A percentile compares a stretch with the other conserved stretches of the same genome.
Evolutionary conservation across 2,888 invertebrate genomes (phyloP).

Genomic region (Mesorhabditis belari): DNA sequence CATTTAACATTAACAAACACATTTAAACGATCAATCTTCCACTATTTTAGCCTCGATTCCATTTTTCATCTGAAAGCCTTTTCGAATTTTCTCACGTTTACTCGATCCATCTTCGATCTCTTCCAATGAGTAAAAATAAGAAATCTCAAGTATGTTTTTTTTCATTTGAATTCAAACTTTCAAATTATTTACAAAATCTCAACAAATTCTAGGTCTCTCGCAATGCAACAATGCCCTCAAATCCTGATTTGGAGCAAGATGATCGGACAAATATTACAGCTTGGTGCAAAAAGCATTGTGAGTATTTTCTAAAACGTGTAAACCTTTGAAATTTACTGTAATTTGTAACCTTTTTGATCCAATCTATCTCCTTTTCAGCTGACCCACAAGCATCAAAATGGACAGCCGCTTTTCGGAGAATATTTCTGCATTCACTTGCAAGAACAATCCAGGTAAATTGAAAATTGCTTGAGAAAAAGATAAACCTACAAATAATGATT

Average conservation of each 20-base stretch:
- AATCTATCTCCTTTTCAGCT: too few relatives aligned
- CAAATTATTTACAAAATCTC: too few relatives aligned
- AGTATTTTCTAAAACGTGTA: constrained; percentile 5
- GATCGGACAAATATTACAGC: constrained; percentile 5
- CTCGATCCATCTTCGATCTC: constrained; percentile 29
- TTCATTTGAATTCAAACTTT: too few relatives aligned
- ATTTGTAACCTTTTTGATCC: too few relatives aligned
- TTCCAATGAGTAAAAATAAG: constrained; percentile 21
- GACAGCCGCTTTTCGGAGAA: constrained; percentile 50
- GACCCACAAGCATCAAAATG: constrained; percentile 47
- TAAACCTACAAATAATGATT: not conserved
- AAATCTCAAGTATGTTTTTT: constrained; percentile 22
- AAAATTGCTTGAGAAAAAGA: too few relatives aligned
- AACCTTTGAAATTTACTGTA: too few relatives aligned
- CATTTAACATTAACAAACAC: too few relatives aligned
- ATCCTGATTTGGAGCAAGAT: constrained; percentile 30
- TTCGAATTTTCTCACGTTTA: constrained; percentile 42
- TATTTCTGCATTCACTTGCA: constrained; percentile 36
- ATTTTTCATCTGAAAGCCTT: constrained; percentile 43
- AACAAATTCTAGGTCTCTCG: too few relatives aligned
- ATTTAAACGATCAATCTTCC: too few relatives aligned
- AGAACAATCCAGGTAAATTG: constrained; percentile 25
- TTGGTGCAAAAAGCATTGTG: constrained; percentile 12
- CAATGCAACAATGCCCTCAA: constrained; percentile 35
- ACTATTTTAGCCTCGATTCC: constrained; percentile 45